Conservation (phyloP, 2,113 vertebrate genomes). For the Neodontobutis hainanensis region DNA sequence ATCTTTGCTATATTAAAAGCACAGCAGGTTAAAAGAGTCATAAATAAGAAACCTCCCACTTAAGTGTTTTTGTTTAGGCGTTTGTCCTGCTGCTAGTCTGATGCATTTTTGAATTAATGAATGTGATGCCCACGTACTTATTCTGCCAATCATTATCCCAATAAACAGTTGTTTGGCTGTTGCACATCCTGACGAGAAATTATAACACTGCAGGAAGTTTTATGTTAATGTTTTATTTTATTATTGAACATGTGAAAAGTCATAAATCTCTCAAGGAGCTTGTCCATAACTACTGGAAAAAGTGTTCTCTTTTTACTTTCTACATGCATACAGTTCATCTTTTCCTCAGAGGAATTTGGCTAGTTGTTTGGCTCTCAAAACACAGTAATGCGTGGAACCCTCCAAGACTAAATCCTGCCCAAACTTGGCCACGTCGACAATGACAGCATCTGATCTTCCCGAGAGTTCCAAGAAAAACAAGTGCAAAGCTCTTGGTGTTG, state of each 20-base stretch:
- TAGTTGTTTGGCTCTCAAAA: background rate
- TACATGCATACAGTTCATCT: background rate
- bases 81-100: too few species aligned
- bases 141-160: background rate
- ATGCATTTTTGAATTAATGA: too few species aligned
- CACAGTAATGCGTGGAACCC: background rate
- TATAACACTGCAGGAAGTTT: background rate
- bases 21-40: background rate
- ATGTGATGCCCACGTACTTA: too few species aligned
- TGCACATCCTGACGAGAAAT: background rate
- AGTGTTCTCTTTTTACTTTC: background rate
- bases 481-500: background rate
- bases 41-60: too few species aligned
- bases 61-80: too few species aligned
- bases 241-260: background rate
- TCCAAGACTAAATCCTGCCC: constrained; percentile 12
- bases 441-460: constrained; percentile 11
- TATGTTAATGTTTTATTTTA: background rate
- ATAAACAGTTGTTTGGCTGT: background rate
- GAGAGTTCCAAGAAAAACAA: constrained; percentile 9
- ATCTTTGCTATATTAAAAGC: background rate
- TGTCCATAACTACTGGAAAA: background rate
- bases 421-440: constrained; percentile 25
- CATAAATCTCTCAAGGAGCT: background rate
- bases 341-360: constrained; percentile 3